These are phyloP conservation scores for Pristis pectinata DNA, from an alignment of 2,797 vertebrate genomes.

Conservation along the genomic window DNA sequence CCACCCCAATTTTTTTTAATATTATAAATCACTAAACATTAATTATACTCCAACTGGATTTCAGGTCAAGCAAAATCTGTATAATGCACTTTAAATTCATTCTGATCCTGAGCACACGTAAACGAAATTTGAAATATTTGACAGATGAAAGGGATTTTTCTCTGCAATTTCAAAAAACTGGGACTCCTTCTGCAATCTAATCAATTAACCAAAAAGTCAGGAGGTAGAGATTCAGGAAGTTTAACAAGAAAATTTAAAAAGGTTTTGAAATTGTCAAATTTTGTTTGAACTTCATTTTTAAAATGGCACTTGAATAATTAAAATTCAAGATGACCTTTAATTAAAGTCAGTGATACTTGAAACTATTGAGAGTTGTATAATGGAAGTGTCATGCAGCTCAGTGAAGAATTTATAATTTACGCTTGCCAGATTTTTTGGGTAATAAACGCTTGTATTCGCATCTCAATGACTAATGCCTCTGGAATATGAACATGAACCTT, in stretches of 20 bases:
- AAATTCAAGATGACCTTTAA: slow-evolving; percentile 36
- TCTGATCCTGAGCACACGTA: neutral
- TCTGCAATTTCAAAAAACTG: neutral
- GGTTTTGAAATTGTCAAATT: neutral
- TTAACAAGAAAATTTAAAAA: neutral
- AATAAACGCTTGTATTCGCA: slow-evolving; percentile 20
- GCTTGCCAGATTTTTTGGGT: slow-evolving; percentile 32
- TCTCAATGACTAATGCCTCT: slow-evolving; percentile 28
- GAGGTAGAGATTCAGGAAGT: neutral
- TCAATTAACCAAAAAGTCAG: neutral
- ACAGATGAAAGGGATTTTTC: neutral
- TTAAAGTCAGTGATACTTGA: slow-evolving; percentile 27
- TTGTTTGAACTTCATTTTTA: neutral
- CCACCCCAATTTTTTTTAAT: neutral
- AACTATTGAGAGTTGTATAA: slow-evolving; percentile 22
- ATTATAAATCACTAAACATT: neutral
- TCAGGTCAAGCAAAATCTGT: neutral
- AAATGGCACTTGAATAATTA: slow-evolving; percentile 9
- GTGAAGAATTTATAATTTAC: slow-evolving; percentile 14
- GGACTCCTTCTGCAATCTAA: neutral
- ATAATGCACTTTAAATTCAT: neutral
- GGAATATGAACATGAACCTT: slow-evolving; percentile 23
- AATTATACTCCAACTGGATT: neutral
- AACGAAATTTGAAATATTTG: neutral
- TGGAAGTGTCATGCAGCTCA: slow-evolving; percentile 27